A percentile compares a stretch with the other conserved stretches of the same genome.
These are phyloP conservation scores for Xylota segnis DNA, from an alignment of 2,888 invertebrate species.

Conservation along the genomic window DNA sequence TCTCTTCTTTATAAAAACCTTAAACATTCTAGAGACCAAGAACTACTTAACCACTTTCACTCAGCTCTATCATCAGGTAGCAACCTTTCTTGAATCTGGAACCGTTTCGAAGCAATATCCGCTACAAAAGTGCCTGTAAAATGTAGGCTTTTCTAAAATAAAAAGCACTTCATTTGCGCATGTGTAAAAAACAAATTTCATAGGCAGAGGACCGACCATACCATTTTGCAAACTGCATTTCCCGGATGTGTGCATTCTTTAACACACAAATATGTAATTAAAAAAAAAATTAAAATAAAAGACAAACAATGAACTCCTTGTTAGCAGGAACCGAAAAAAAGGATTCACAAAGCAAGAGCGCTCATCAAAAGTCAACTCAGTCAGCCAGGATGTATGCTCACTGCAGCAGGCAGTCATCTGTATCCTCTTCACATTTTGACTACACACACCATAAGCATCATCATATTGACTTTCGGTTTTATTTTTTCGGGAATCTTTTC, in stretches of 20 bases:
- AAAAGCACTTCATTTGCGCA: too few relatives aligned
- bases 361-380: slow-evolving; percentile 34
- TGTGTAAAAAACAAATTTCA: too few relatives aligned
- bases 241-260: slow-evolving; percentile 33
- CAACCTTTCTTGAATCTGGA: too few relatives aligned
- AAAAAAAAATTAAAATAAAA: slow-evolving; percentile 14
- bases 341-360: slow-evolving; percentile 32
- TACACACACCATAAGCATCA: slow-evolving; percentile 12
- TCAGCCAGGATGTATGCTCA: slow-evolving; percentile 69
- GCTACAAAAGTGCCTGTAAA: too few relatives aligned
- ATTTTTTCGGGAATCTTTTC: slow-evolving; percentile 32
- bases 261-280: neutral
- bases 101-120: too few relatives aligned
- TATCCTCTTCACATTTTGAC: slow-evolving; percentile 69
- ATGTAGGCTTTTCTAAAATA: too few relatives aligned
- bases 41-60: too few relatives aligned
- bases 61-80: too few relatives aligned
- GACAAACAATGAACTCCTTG: slow-evolving; percentile 51
- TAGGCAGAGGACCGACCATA: too few relatives aligned
- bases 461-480: slow-evolving; percentile 48
- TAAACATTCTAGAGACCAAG: too few relatives aligned
- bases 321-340: slow-evolving; percentile 23
- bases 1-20: too few relatives aligned
- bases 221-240: neutral
- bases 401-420: slow-evolving; percentile 71